Base-by-base conservation (phyloP, 1,140 invertebrate species). In the Ips typographus region DNA sequence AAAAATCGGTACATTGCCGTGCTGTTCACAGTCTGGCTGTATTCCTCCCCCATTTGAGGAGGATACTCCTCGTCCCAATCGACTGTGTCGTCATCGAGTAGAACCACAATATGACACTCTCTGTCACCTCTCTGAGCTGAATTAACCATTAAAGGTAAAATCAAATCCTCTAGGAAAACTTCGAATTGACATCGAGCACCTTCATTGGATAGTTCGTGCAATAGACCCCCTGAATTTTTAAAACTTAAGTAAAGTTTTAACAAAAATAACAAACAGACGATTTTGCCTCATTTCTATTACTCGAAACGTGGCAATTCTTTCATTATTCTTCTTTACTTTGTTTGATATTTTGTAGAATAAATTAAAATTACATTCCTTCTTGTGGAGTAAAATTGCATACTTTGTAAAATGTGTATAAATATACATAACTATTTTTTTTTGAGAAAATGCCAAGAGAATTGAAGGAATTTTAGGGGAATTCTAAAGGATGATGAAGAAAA, bases 41-140 rank as follows among this genome's bases (percentile, higher is more conserved):
- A 96, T 83, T 98, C 97, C 81, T 99, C 96, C 39, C 96, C 96
- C 93, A 98, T 98, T 83, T 97, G 95, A 0, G 98, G 98, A 0
- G 98, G 97, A 82, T 97, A 98, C 78, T 99, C 94, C 77, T 96
- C 93, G 81, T 99, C 96, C 98, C 98, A 99, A 76, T 99, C 98
- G 22, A 99, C 95, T 7, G 94, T 87, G 84, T 98, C 93, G 80
- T 99, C 90, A 82, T 99, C 98, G 5, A 97, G 83, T 40, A 99
- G 83, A 5, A 99, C 94, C 36, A 99, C 96, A 68, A 99, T 93
- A 79, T 95, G 93, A 77, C 93, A 95, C 78, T 95, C 93, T 2
- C 93, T 83, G 80, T 94, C 92, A 2, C 94, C 92, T 68, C 94
- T 86, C 81, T 96, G 90, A 2, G 98, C 96, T 52, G 94, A 96